Conservation (phyloP, 2,888 invertebrate genomes). For the Erebia epiphron region DNA sequence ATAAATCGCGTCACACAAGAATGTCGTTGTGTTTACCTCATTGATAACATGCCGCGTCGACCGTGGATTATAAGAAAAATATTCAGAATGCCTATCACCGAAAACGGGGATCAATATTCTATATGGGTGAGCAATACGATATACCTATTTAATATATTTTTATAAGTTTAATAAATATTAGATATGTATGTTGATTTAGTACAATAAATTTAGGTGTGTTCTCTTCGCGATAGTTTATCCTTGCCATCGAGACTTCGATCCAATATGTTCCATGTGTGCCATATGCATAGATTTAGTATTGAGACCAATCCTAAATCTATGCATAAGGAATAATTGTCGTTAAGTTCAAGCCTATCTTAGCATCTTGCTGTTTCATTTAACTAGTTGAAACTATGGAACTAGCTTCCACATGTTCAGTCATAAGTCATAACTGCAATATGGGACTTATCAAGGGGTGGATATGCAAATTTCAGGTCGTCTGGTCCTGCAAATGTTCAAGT, state of each 20-base stretch:
- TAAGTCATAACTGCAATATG: too few species aligned
- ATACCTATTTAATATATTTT: background rate
- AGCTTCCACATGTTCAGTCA: too few species aligned
- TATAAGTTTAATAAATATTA: background rate
- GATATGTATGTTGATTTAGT: background rate
- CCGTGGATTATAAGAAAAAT: slow-evolving; percentile 74
- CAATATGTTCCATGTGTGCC: too few species aligned
- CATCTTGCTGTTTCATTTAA: too few species aligned
- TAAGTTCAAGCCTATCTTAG: too few species aligned
- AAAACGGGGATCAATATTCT: slow-evolving; percentile 83
- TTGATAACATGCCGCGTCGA: slow-evolving; percentile 59
- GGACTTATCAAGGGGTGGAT: too few species aligned
- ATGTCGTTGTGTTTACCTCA: slow-evolving; percentile 31
- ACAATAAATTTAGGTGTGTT: background rate
- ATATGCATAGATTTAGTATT: too few species aligned
- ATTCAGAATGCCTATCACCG: slow-evolving; percentile 81
- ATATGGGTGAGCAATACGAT: slow-evolving; percentile 77
- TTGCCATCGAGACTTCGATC: too few species aligned
- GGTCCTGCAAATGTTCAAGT: background rate
- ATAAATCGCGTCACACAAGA: background rate
- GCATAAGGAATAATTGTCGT: too few species aligned
- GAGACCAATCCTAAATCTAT: too few species aligned
- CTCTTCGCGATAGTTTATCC: too few species aligned
- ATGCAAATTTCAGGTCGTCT: background rate
- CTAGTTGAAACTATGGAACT: too few species aligned